Conservation (phyloP, 2,888 invertebrate species). For the Ichneumoninae sp. region DNA sequence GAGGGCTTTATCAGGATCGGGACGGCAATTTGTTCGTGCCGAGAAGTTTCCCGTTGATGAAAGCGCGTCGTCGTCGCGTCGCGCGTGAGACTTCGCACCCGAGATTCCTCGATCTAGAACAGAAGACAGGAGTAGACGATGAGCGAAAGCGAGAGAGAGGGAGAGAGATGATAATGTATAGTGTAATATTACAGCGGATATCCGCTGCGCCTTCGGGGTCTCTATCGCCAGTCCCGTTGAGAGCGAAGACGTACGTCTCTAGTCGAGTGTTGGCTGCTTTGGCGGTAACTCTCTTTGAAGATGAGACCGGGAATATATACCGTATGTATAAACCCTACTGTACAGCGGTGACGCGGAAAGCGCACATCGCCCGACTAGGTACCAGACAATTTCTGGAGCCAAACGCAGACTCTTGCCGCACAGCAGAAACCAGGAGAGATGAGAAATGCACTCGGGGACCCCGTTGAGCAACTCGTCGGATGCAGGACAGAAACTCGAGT, state of each 20-base stretch:
- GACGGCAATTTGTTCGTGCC: conserved; percentile 78
- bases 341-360: conserved; percentile 27
- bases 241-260: conserved; percentile 32
- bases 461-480: conserved; percentile 50
- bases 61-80: conserved; percentile 51
- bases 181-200: conserved; percentile 8
- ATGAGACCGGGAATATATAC: conserved; percentile 16
- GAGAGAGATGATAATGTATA: not conserved
- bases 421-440: conserved; percentile 45
- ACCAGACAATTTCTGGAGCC: conserved; percentile 38
- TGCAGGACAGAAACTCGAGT: conserved; percentile 58
- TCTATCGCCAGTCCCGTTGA: conserved; percentile 13
- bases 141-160: not conserved
- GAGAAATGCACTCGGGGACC: conserved; percentile 56
- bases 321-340: not conserved
- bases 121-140: not conserved
- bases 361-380: conserved; percentile 14
- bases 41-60: conserved; percentile 76
- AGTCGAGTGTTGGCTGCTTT: conserved; percentile 1
- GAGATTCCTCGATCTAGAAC: conserved; percentile 53
- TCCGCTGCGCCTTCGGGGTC: conserved; percentile 4
- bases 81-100: conserved; percentile 43
- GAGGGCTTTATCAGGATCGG: conserved; percentile 63
- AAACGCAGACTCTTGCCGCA: conserved; percentile 29
- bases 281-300: conserved; percentile 5